Base-by-base conservation (phyloP, 1,140 invertebrate genomes). In the Galleria mellonella region DNA sequence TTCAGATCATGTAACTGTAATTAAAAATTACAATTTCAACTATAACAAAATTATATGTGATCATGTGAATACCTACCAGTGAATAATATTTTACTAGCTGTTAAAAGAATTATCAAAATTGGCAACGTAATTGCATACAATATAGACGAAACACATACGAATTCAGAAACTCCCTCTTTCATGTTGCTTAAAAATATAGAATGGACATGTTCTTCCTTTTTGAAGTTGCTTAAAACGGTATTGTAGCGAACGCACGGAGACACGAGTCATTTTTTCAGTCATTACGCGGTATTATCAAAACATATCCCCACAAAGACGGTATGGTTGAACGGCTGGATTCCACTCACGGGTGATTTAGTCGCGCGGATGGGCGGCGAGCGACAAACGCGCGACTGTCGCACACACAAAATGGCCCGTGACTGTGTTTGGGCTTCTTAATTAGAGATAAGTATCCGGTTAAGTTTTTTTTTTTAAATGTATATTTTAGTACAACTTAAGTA, bases 381-480 rank as follows among this genome's bases (percentile, higher is more conserved):
- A 67, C 60, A 56, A 62, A 72, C 61, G 59, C 38, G 53, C 46
- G 37, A 59, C 59, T 56, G 17, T 55, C 56, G 56, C 60, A 58
- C 55, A 47, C 46, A 27, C 32, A 66, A 66, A 77, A 78, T 78
- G 69, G 66, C 4, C 50, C 76, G 69, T 72, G 60, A 72, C 72
- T 62, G 49, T 73, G 70, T 71, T 72, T 71, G 61, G 62, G 61
- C 61, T 69, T 78, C 74, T 83, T 83, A 79, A 83, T 83, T 83
- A 72, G 73, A 72, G 61, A 78, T 74, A 82, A 76, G 69, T 82
- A 83, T 83, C 78, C 78, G 75, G 73, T 71, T 72, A 74, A 67
- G 47, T 42, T 30, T 13, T 38, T 29, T 57, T 65, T 59, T 66
- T 63, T 50, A 15, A 27, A 9, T 37, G 17, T 23, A 23, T 23